These are phyloP conservation scores for Folsomia manolachei DNA, from an alignment of 2,888 invertebrate genomes.

Conservation along the genomic window DNA sequence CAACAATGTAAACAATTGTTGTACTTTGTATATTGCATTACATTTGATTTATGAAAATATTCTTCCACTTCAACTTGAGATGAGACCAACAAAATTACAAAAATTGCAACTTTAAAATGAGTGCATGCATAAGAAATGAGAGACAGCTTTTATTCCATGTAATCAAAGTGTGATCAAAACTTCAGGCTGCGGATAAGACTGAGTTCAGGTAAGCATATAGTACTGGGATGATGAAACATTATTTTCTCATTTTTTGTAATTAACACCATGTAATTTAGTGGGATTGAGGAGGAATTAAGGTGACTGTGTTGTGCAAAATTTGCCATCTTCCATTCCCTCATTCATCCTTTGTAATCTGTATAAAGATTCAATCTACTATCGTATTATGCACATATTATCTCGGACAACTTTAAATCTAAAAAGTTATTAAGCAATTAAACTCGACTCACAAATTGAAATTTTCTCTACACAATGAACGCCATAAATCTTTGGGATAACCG, in stretches of 20 bases:
- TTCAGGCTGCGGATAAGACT: neutral
- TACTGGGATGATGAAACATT: neutral
- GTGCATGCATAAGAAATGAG: no score
- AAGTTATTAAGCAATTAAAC: neutral
- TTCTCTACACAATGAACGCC: neutral
- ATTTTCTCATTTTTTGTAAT: neutral
- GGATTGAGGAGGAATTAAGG: neutral
- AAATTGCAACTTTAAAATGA: no score
- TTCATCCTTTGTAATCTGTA: neutral
- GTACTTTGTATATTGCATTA: no score
- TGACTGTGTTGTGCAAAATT: neutral
- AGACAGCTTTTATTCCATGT: no score
- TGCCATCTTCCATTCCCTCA: neutral
- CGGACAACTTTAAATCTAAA: neutral
- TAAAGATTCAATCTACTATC: neutral
- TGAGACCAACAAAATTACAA: no score
- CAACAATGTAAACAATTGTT: neutral
- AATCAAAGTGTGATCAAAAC: neutral
- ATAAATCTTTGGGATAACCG: neutral
- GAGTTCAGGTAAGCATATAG: neutral
- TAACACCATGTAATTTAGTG: neutral
- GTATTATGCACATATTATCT: neutral
- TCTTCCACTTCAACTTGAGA: neutral
- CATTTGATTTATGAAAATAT: neutral
- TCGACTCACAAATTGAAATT: slow-evolving; percentile 9